phyloP scores from a whole-genome alignment of 2,113 vertebrate species.

The Platycercus adscitus region DNA sequence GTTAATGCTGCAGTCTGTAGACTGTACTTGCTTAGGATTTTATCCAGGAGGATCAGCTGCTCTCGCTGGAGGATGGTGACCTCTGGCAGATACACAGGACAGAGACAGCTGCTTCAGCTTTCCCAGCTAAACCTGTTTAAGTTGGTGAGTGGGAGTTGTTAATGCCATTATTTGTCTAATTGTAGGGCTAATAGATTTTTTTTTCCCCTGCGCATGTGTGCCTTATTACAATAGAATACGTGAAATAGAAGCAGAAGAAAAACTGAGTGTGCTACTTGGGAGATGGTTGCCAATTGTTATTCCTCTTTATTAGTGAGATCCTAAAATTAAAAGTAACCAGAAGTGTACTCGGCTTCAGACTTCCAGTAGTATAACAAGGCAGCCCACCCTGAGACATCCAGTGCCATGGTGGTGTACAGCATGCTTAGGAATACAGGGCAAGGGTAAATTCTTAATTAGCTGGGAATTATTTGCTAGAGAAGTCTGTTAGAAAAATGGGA shows the following conservation, averaged over 20 bases:
- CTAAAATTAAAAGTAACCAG: neutral
- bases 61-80: slow-evolving; percentile 43
- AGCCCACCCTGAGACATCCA: neutral
- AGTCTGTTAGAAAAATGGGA: neutral
- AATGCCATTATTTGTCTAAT: slow-evolving; percentile 59
- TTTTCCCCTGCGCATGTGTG: neutral
- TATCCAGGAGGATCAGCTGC: slow-evolving; percentile 66
- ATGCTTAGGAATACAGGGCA: slow-evolving; percentile 8
- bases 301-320: neutral
- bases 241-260: neutral
- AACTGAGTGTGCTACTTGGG: neutral
- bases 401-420: neutral
- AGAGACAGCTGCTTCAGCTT: slow-evolving; percentile 54
- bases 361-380: neutral
- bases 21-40: slow-evolving; percentile 35
- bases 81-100: slow-evolving; percentile 50
- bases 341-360: neutral
- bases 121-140: slow-evolving; percentile 56
- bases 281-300: neutral
- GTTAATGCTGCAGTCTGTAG: slow-evolving; percentile 28
- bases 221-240: slow-evolving; percentile 16
- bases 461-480: neutral
- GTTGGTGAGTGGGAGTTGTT: slow-evolving; percentile 36
- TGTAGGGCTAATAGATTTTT: slow-evolving; percentile 2
- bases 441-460: slow-evolving; percentile 30